Evolutionary conservation across 1,140 invertebrate genomes (phyloP), one percentile per base, ranked within the genome.

Genomic region (Bactericera cockerelli): DNA sequence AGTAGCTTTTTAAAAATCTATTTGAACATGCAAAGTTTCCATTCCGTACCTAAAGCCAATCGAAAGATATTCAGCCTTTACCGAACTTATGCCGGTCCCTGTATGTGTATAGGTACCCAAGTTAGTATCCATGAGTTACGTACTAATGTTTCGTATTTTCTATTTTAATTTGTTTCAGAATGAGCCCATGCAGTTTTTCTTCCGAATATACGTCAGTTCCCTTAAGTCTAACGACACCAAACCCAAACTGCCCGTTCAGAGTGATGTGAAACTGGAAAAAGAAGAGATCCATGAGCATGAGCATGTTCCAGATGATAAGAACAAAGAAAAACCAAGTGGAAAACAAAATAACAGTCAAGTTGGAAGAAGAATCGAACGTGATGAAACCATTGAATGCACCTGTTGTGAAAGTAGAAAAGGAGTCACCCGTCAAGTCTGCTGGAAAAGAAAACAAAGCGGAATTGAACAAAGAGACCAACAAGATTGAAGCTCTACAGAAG

Each of bases 141-240:
- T 31, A 6, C 28, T 31, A 31, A 31, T 31, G 28, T 31, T 31
- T 6, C 28, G 13, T 6, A 19, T 39, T n/a, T 60, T 58, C 58
- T 36, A 59, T 62, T 62, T 64, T 63, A 22, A 60, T 63, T 63
- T 66, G 64, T 69, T 74, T 25, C 73, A 85, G 77, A 85, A 83
- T 69, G 81, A 81, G 65, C 83, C 84, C 0, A 84, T 87, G 81
- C 75, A 81, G 65, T 85, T 86, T 66, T 84, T 83, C 67, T 87
- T 86, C 66, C 78, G 79, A 60, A 81, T 86, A 55, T 80, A 76
- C 60, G 77, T 79, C 63, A 49, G 42, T 16, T 16, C 42, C n/a
- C 4, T 49, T n/a, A 49, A 49, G 22, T 49, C 42, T 8, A 22
- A 49, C 8, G 19, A 64, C 67, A 31, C 42, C 42, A 4, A 49